These are phyloP conservation scores for Drosophila nigritarsus DNA, from an alignment of 2,888 invertebrate genomes.

Conservation along the genomic window DNA sequence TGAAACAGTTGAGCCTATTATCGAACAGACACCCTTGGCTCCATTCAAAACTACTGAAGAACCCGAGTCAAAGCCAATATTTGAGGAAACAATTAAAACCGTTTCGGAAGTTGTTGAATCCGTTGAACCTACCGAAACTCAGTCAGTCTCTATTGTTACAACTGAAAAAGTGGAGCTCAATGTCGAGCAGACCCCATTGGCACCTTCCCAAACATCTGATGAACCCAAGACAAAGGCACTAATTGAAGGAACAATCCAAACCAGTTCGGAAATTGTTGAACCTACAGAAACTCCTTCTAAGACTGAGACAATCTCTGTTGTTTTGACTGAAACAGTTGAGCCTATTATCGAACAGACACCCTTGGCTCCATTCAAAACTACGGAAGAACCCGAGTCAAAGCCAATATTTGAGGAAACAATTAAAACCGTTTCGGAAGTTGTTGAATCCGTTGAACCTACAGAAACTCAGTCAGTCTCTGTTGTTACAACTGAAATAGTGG, in stretches of 20 bases:
- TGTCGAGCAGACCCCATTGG: conserved; percentile 23
- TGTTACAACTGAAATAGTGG: background rate
- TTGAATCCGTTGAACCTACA: background rate
- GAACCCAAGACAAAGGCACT: background rate
- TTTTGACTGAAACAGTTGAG: conserved; percentile 5
- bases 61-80: background rate
- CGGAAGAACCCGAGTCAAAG: background rate
- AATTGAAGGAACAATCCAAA: background rate
- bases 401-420: background rate
- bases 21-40: conserved; percentile 17
- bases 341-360: conserved; percentile 12
- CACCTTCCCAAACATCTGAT: conserved; percentile 17
- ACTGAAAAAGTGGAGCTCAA: background rate
- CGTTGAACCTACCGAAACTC: background rate
- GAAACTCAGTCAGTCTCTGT: background rate
- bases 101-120: conserved; percentile 2
- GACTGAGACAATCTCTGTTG: too few relatives aligned
- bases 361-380: conserved; percentile 27
- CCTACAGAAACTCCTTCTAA: background rate
- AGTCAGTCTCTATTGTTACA: background rate
- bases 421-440: background rate
- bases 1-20: background rate
- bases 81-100: background rate
- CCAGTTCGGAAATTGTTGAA: background rate
- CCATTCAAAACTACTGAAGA: conserved; percentile 19